Percentiles rank a stretch among this genome's conserved stretches.
phyloP scores from a whole-genome alignment of 1,140 invertebrate species.

The Melanaphis sacchari region DNA sequence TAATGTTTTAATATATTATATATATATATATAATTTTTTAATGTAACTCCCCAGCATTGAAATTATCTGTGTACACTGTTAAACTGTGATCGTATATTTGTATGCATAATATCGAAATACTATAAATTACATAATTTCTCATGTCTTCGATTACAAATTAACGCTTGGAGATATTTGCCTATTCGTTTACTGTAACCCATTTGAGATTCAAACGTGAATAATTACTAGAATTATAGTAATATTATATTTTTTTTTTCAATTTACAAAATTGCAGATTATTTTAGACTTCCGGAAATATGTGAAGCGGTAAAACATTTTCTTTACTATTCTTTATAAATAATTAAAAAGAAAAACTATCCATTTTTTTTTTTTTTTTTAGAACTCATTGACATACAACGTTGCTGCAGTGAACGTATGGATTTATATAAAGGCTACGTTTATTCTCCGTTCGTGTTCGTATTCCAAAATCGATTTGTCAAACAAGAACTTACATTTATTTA shows the following conservation, averaged over 20 bases:
- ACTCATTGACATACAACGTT: not conserved
- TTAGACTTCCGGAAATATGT: not conserved
- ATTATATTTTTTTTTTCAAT: too few relatives aligned
- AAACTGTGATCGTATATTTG: too few relatives aligned
- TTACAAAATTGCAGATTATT: not conserved
- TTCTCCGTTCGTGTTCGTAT: not conserved
- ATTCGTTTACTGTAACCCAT: not conserved
- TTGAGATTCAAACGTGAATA: not conserved
- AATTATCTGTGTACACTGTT: too few relatives aligned
- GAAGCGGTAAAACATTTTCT: not conserved
- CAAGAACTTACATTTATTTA: conserved; percentile 44
- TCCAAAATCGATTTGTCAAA: conserved; percentile 52
- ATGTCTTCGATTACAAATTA: not conserved
- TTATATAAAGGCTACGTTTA: not conserved
- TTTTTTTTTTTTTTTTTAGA: not conserved
- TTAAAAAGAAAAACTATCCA: not conserved
- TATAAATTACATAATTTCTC: not conserved
- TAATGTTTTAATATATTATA: too few relatives aligned
- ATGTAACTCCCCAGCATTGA: too few relatives aligned
- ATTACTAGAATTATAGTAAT: not conserved
- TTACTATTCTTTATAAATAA: not conserved
- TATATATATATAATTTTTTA: too few relatives aligned
- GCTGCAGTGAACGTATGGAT: not conserved
- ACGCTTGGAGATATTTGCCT: not conserved
- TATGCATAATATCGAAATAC: too few relatives aligned